These are phyloP conservation scores for Anthonomus grandis DNA, from an alignment of 1,140 invertebrate genomes.

Conservation along the genomic window DNA sequence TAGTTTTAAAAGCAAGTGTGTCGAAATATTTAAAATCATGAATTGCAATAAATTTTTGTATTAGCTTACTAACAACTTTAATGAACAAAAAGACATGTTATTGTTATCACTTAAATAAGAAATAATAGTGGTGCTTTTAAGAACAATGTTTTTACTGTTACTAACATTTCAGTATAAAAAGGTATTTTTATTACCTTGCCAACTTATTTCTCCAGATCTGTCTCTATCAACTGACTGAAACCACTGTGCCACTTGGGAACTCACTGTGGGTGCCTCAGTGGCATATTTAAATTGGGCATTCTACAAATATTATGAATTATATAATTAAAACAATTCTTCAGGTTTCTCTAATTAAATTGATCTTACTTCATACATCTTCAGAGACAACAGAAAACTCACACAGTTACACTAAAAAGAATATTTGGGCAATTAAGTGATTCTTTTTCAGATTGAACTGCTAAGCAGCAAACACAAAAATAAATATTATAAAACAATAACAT, in stretches of 20 bases:
- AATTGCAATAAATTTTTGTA: background rate
- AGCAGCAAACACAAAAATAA: too few relatives aligned
- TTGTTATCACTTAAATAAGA: too few relatives aligned
- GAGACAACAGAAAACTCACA: too few relatives aligned
- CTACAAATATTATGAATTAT: background rate
- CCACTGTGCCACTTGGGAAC: conserved; percentile 74
- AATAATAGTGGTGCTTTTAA: too few relatives aligned
- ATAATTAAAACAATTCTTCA: background rate
- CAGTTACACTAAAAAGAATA: too few relatives aligned
- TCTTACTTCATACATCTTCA: conserved; percentile 17
- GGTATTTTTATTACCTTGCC: conserved; percentile 38
- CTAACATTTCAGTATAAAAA: background rate
- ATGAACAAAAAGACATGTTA: too few relatives aligned
- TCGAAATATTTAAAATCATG: background rate
- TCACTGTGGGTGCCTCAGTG: conserved; percentile 35
- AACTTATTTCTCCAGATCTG: conserved; percentile 76
- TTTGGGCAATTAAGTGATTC: too few relatives aligned
- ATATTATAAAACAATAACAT: too few relatives aligned
- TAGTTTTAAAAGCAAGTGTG: too few relatives aligned
- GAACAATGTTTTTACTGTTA: background rate
- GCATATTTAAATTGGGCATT: conserved; percentile 22
- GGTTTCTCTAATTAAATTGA: background rate
- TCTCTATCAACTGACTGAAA: conserved; percentile 80
- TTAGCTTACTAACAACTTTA: too few relatives aligned
- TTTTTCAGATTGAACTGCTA: too few relatives aligned